Evolutionary conservation across 1,140 invertebrate species (phyloP).

Genomic region (Lepidostoma basale): DNA sequence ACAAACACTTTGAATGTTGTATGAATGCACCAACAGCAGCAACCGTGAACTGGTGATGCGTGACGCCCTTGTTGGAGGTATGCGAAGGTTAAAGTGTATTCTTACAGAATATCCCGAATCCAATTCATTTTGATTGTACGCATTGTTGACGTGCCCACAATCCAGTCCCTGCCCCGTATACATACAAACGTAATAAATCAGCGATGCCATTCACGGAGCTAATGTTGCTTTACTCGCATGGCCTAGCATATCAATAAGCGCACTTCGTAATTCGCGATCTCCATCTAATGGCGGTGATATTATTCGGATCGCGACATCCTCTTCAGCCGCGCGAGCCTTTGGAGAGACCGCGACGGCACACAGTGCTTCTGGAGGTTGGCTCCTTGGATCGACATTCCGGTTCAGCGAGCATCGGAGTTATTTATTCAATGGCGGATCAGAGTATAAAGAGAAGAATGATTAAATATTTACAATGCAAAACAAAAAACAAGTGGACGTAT

Average conservation of each 20-base stretch:
- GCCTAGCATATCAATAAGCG: neutral
- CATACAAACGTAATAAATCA: neutral
- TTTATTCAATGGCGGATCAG: neutral
- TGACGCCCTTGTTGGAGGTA: neutral
- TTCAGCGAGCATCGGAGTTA: slow-evolving; percentile 4
- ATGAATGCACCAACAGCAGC: too few relatives aligned
- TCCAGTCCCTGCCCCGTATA: neutral
- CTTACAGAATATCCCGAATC: neutral
- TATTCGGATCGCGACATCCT: neutral
- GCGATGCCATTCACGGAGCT: neutral
- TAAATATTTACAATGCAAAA: neutral
- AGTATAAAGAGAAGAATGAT: slow-evolving; percentile 2
- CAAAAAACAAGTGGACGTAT: too few relatives aligned
- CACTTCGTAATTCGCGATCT: neutral
- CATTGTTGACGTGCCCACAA: slow-evolving; percentile 10
- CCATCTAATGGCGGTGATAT: neutral
- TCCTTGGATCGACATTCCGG: neutral
- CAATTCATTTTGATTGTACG: neutral
- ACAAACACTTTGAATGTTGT: too few relatives aligned
- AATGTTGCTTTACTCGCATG: neutral
- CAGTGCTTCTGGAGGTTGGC: neutral
- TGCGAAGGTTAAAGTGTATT: slow-evolving; percentile 1
- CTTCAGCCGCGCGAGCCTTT: neutral
- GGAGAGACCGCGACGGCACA: neutral
- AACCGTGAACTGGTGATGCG: neutral